Base-by-base conservation (phyloP, 2,888 invertebrate species). In the Cerastis leucographa region DNA sequence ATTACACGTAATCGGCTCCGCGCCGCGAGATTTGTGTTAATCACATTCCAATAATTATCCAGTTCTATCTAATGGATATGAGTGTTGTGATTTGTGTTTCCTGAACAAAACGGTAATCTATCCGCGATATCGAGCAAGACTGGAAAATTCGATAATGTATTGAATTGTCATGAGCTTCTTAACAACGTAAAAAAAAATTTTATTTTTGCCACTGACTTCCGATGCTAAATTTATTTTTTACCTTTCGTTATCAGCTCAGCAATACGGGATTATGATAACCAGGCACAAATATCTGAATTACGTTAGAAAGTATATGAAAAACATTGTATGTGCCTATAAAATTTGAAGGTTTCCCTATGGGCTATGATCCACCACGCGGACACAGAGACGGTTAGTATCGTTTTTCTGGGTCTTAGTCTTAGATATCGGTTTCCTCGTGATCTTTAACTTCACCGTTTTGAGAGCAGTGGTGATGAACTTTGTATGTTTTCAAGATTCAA, bases 1-100 rank as follows among this genome's bases (percentile, higher is more conserved):
- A 71, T 81, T 68, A 81, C 66, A 67, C 80, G 49, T 85, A 81
- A 85, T 85, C 81, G 81, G 56, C 46, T 68, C 19, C 59, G 51
- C 51, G 74, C 17, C 67, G 12, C 22, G 46, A 29, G 56, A 46
- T 35, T 82, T 62, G 40, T 49, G 71, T 59, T 81, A 71, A 81
- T 81, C 59, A 85, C 59, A 56, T 69, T 85, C 49, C 17, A 54
- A n/a, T 75, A 81, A 85, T 75, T 75, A 81, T 44, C 46, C 14
- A 25, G 22, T 9, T 49, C 1, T 61, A n/a, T 54, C 19, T 42
- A 46, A 73, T 40, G 44, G 44, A 74, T 42, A 42, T 64, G 9
- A 14, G 44, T 40, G 40, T 51, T 42, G 11, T 54, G 4, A 42
- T 42, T 42, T 69, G 40, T 40, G 44, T 73, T 73, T n/a, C 22